These are phyloP conservation scores for Apotomis betuletana DNA, from an alignment of 2,888 invertebrate genomes.

Conservation along the genomic window DNA sequence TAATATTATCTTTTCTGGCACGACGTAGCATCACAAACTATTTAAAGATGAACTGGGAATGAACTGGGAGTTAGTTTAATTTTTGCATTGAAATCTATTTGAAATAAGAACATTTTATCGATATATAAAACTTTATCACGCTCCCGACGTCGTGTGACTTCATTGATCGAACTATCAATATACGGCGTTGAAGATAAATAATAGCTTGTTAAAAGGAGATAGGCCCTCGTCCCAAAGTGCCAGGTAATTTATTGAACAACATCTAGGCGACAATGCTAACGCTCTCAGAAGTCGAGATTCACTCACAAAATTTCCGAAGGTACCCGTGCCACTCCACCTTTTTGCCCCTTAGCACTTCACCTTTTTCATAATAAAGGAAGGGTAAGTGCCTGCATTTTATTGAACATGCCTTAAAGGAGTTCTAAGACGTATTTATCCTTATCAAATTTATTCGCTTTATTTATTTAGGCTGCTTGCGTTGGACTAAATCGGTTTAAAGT, in stretches of 20 bases:
- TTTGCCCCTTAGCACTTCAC: slow-evolving; percentile 19
- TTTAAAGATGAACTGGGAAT: no score
- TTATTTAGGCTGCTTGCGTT: slow-evolving; percentile 6
- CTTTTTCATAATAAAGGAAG: slow-evolving; percentile 23
- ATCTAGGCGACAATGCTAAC: slow-evolving; percentile 19
- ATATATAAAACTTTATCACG: background rate
- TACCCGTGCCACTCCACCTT: slow-evolving; percentile 12
- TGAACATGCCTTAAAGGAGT: slow-evolving; percentile 12
- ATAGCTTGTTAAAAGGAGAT: background rate
- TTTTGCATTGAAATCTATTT: no score
- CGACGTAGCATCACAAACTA: no score
- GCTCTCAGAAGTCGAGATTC: slow-evolving; percentile 13
- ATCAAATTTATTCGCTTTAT: slow-evolving; percentile 3
- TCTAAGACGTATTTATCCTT: slow-evolving; percentile 15
- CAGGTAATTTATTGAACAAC: slow-evolving; percentile 26
- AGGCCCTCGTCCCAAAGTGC: slow-evolving; percentile 7
- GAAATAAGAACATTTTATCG: no score
- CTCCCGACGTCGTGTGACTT: no score
- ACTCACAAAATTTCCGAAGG: slow-evolving; percentile 10
- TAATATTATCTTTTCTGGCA: no score
- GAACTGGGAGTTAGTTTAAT: no score
- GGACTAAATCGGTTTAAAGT: background rate
- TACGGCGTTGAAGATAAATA: background rate
- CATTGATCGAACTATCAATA: no score
- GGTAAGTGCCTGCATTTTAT: slow-evolving; percentile 20